Base-by-base conservation (phyloP, 2,797 vertebrate species). In the Esox masquinongy region DNA sequence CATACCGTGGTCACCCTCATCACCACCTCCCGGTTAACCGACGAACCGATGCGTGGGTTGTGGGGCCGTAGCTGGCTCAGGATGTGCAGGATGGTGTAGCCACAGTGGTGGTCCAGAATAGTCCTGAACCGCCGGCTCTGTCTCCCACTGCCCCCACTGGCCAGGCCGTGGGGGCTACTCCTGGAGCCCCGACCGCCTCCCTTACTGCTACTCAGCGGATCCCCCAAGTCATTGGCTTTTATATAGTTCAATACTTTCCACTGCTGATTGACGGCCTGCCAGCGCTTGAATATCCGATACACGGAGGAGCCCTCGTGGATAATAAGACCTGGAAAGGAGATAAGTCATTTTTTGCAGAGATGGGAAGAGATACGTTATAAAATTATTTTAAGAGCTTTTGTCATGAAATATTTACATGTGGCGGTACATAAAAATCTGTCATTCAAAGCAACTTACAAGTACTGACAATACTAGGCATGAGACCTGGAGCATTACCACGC, bases 181-280 rank as follows among this genome's bases (percentile, higher is more conserved):
- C 96, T 92, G 67, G 94, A 94, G 86, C 94, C 93, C 56, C 96
- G 95, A 26, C 89, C 88, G 68, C 94, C 94, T 0, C 90, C 83
- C 90, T 97, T 97, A 81, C 90, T 91, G 72, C 94, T 94, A 67
- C 95, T 95, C 89, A 95, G 5, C 51, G 96, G 94, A 89, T 97
- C 96, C 67, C 95, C 96, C 88, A 95, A 86, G 92, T 97, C 96
- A 91, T 96, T 97, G 34, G 96, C 93, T 86, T 97, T 97, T 89
- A 97, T 96, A 76, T 97, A 97, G 92, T 97, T 97, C 90, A 97
- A 91, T 76, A 97, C 96, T 89, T 97, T 97, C 96, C 96, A 97
- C 82, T 97, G 96, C 89, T 97, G 96, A 89, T 97, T 97, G 81
- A 97, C 96, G 50, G 96, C 96, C 88, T 97, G 96, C 96, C 96